phyloP scores from a whole-genome alignment of 2,888 invertebrate genomes.

The Pterostichus niger region DNA sequence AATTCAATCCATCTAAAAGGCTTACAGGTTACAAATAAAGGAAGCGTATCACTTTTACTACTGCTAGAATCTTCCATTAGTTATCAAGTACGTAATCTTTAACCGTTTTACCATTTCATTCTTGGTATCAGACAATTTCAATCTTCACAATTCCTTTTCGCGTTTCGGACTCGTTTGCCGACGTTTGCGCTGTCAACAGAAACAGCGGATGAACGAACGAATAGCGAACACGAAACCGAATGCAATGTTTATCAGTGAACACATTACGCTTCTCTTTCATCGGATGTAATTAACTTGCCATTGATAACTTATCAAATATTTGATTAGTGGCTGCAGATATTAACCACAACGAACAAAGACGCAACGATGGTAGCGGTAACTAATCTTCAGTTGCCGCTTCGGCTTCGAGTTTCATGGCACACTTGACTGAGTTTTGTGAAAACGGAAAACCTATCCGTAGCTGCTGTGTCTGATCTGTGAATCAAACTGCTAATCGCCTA shows the following conservation, averaged over 20 bases:
- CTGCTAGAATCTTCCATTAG: background rate
- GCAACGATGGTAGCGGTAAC: slow-evolving; percentile 1
- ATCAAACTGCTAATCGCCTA: slow-evolving; percentile 42
- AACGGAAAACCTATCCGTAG: slow-evolving; percentile 11
- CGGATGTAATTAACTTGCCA: slow-evolving; percentile 65
- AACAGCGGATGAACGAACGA: background rate
- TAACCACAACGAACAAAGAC: slow-evolving; percentile 32
- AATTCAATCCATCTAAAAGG: too few relatives aligned
- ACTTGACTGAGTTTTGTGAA: slow-evolving; percentile 39
- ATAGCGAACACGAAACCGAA: background rate
- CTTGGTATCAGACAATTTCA: slow-evolving; percentile 38
- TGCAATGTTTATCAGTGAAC: slow-evolving; percentile 42
- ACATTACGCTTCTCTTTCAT: slow-evolving; percentile 50
- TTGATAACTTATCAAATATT: slow-evolving; percentile 65
- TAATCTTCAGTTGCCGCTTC: slow-evolving; percentile 15
- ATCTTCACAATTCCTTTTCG: slow-evolving; percentile 25
- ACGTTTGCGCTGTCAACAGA: slow-evolving; percentile 43
- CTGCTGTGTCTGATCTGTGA: slow-evolving; percentile 6
- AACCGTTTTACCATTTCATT: slow-evolving; percentile 36
- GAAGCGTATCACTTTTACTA: background rate
- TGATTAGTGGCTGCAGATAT: slow-evolving; percentile 56
- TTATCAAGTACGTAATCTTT: slow-evolving; percentile 34
- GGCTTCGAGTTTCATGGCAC: slow-evolving; percentile 19
- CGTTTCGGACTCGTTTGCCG: background rate
- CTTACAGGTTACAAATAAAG: too few relatives aligned